Evolutionary conservation across 1,140 invertebrate species (phyloP).

Genomic region (Magallana gigas): DNA sequence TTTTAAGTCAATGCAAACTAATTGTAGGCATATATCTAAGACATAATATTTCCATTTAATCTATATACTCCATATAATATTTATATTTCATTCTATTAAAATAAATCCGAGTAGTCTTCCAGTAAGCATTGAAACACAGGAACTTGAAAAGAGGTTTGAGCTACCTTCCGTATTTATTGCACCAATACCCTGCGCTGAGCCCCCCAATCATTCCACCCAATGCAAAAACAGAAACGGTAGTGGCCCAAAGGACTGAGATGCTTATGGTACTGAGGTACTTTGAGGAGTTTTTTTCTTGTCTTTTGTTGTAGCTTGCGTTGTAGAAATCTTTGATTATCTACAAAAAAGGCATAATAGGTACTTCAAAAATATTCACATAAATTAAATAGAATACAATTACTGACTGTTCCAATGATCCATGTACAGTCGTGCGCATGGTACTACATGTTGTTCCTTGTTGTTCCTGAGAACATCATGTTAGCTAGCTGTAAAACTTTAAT

Average conservation of each 20-base stretch:
- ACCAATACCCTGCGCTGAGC: constrained; percentile 86
- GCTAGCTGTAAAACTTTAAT: too few relatives aligned
- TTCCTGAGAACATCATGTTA: too few relatives aligned
- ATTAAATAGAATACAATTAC: too few relatives aligned
- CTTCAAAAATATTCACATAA: background rate
- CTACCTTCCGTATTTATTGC: constrained; percentile 89
- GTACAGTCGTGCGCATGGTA: too few relatives aligned
- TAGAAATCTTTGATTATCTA: constrained; percentile 96
- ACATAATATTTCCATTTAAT: too few relatives aligned
- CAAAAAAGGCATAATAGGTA: background rate
- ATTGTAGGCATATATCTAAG: too few relatives aligned
- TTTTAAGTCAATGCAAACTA: background rate
- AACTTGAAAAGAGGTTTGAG: constrained; percentile 46
- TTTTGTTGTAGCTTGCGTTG: constrained; percentile 89
- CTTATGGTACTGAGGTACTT: constrained; percentile 82
- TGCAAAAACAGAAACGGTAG: constrained; percentile 91
- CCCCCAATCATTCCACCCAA: constrained; percentile 95
- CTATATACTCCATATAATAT: too few relatives aligned
- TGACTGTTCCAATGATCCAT: too few relatives aligned
- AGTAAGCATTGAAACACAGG: too few relatives aligned
- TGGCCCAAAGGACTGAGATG: constrained; percentile 77
- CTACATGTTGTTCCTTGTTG: too few relatives aligned
- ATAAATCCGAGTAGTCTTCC: too few relatives aligned
- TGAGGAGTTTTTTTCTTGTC: constrained; percentile 82
- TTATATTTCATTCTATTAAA: too few relatives aligned